phyloP scores from a whole-genome alignment of 2,888 invertebrate genomes.

The Exephanes ischioxanthus region DNA sequence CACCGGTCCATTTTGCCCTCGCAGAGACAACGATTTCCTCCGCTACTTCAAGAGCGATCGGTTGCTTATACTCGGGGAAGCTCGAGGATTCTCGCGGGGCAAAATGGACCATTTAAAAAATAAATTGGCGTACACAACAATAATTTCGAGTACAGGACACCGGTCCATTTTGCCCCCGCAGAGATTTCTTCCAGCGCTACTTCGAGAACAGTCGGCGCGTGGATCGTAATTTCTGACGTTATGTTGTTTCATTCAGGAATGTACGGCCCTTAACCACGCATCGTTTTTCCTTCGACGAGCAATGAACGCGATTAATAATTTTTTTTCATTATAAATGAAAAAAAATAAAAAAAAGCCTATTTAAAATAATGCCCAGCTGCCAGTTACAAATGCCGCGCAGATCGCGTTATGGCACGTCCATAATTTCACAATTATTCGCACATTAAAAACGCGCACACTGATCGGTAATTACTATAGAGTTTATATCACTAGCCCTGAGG shows the following conservation, averaged over 20 bases:
- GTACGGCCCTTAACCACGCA: conserved; percentile 5
- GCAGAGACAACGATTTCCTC: too few relatives aligned
- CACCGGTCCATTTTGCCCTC: too few relatives aligned
- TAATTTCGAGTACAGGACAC: too few relatives aligned
- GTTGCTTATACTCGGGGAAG: too few relatives aligned
- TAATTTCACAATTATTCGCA: conserved; percentile 14
- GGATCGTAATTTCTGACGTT: background rate
- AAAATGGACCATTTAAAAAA: too few relatives aligned
- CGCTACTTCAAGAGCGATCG: too few relatives aligned
- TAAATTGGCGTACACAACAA: too few relatives aligned
- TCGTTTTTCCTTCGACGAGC: background rate
- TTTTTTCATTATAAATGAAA: conserved; percentile 33
- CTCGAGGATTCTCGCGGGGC: too few relatives aligned
- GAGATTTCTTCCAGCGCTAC: background rate
- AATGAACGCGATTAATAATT: conserved; percentile 21
- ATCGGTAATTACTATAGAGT: conserved; percentile 13
- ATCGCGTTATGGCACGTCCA: conserved; percentile 5
- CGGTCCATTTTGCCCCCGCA: too few relatives aligned
- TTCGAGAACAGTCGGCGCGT: conserved; percentile 3
- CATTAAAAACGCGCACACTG: background rate
- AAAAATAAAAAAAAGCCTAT: background rate
- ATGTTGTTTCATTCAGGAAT: background rate
- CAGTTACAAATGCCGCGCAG: background rate
- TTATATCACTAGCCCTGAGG: conserved; percentile 66
- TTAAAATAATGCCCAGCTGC: conserved; percentile 10